Conservation (phyloP, 2,888 invertebrate genomes). For the Agrenia bidenticulata region DNA sequence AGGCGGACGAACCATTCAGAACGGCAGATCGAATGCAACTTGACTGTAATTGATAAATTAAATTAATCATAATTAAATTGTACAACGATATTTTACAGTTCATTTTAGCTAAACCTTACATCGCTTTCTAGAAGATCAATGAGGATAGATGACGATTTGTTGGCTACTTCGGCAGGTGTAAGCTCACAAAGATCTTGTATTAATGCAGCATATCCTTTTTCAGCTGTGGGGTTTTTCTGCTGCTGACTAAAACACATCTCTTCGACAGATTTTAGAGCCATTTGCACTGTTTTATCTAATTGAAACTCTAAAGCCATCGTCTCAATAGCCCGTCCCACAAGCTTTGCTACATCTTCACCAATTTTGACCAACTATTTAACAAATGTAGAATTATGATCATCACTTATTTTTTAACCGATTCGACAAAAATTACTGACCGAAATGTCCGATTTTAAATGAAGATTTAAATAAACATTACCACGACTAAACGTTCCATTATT, state of each 20-base stretch:
- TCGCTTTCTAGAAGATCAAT: not conserved
- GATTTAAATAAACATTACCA: not conserved
- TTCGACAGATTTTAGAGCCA: not conserved
- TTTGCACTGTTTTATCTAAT: not conserved
- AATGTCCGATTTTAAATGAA: not conserved
- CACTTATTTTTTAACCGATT: too few species aligned
- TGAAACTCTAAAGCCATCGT: not conserved
- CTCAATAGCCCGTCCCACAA: not conserved
- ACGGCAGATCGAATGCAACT: not conserved
- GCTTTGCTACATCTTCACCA: slow-evolving; percentile 14
- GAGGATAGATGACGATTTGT: not conserved
- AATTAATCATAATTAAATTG: not conserved
- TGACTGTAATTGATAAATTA: not conserved
- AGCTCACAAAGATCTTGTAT: not conserved
- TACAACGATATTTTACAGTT: not conserved
- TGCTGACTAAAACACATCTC: not conserved
- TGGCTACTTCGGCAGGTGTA: not conserved
- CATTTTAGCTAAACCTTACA: too few species aligned
- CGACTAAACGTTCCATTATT: not conserved
- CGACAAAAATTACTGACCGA: not conserved
- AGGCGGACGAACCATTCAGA: not conserved
- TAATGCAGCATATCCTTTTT: slow-evolving; percentile 5
- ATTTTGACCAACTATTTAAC: not conserved
- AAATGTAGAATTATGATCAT: too few species aligned
- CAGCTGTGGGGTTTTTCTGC: not conserved